Evolutionary conservation across 2,888 invertebrate species (phyloP).

Genomic region (Leptinotarsa haldemani): DNA sequence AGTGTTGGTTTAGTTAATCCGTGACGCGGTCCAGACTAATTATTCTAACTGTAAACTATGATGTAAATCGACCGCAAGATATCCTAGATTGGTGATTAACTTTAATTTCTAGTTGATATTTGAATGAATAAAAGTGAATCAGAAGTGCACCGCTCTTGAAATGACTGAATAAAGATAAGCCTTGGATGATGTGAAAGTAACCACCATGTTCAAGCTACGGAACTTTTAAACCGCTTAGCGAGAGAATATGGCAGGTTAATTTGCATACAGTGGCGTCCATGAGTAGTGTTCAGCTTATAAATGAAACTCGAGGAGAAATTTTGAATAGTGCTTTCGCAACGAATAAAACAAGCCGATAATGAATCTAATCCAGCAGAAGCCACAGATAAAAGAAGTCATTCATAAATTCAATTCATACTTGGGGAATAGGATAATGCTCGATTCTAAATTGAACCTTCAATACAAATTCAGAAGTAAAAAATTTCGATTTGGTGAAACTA

Average conservation of each 20-base stretch:
- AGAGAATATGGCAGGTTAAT: constrained; percentile 10
- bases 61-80: not conserved
- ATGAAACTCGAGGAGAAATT: not conserved
- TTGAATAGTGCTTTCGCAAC: too few relatives aligned
- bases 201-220: not conserved
- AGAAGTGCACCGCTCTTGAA: not conserved
- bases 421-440: too few relatives aligned
- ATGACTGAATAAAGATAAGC: constrained; percentile 10
- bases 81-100: not conserved
- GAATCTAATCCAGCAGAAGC: too few relatives aligned
- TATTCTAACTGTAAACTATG: not conserved
- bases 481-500: too few relatives aligned
- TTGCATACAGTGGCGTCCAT: constrained; percentile 3
- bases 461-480: too few relatives aligned
- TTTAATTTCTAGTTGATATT: not conserved
- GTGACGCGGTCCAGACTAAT: not conserved
- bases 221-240: constrained; percentile 11
- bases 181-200: constrained; percentile 15
- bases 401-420: too few relatives aligned
- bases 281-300: not conserved
- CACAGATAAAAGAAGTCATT: too few relatives aligned
- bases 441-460: too few relatives aligned
- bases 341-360: too few relatives aligned
- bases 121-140: constrained; percentile 4
- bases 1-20: not conserved